Evolutionary conservation across 2,797 vertebrate species (phyloP).

Genomic region (Phrynocephalus vlangalii): DNA sequence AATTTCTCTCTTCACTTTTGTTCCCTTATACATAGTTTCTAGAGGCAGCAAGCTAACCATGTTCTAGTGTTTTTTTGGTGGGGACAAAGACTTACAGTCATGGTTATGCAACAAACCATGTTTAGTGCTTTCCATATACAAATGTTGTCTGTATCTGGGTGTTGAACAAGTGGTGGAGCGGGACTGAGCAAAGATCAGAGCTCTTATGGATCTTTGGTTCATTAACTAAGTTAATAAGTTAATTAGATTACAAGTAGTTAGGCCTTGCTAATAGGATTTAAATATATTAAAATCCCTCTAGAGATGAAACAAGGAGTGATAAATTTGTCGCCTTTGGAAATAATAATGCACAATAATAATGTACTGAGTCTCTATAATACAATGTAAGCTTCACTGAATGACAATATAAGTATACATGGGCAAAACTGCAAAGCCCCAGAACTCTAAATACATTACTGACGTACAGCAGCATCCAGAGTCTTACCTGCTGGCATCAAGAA

Average conservation of each 20-base stretch:
- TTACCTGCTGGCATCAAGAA: not conserved
- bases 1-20: too few species aligned
- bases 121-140: not conserved
- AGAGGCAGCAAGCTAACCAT: too few species aligned
- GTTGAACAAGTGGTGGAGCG: not conserved
- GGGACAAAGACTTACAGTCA: too few species aligned
- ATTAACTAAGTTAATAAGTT: not conserved
- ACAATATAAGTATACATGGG: not conserved
- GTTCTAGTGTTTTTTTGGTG: too few species aligned
- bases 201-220: not conserved
- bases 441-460: not conserved
- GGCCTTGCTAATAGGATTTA: not conserved
- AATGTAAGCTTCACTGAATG: not conserved
- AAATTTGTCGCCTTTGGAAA: constrained; percentile 1
- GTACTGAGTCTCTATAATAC: not conserved
- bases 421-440: not conserved
- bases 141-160: not conserved
- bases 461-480: not conserved
- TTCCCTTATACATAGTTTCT: too few species aligned
- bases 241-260: not conserved
- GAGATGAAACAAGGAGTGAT: not conserved
- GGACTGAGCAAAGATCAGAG: too few species aligned
- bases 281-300: not conserved
- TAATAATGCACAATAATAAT: not conserved
- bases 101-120: not conserved